Base-by-base conservation (phyloP, 2,113 vertebrate genomes). In the Petrocephalus zakoni region DNA sequence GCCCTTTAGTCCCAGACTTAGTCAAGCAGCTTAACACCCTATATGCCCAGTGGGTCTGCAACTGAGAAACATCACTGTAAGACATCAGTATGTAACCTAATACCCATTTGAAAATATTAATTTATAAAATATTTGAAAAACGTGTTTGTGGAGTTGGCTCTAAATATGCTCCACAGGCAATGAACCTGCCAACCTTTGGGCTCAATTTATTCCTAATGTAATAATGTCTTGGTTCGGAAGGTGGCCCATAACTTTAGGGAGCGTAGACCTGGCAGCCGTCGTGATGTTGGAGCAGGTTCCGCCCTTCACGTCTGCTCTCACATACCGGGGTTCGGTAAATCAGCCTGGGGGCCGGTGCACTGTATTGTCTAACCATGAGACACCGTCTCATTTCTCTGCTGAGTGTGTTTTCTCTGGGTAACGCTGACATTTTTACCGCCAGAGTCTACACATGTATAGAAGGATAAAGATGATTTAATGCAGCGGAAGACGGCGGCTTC, bases 281-380 rank as follows among this genome's bases (percentile, higher is more conserved):
- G 90, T 89, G 85, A 3, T 68, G n/a, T 82, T 89, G 83, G 95
- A 95, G 94, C 94, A 91, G 92, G 92, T 95, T 95, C 94, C 94
- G 94, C 94, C 92, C 91, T 93, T 90, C 87, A 47, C 90, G 90
- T 88, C 81, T 90, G 86, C 85, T 90, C 89, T 89, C 29, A 37
- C 88, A 49, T 86, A 68, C 81, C 22, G 86, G 89, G 92, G 90
- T 87, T 90, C 88, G 46, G 89, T 95, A 94, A 94, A 95, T 93
- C 92, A 93, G 83, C 88, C 91, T 87, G 90, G 90, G 89, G 72
- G 87, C 86, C 88, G 25, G 46, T 56, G 34, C 46, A 37, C 84
- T 25, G 29, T 56, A 75, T 85, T 88, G 88, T 87, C 53, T 87
- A n/a, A 56, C 58, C 61, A 58, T 78, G 52, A n/a, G 34, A 84